A percentile compares a stretch with the other conserved stretches of the same genome.
phyloP scores from a whole-genome alignment of 2,113 vertebrate species.

The Tauraco erythrolophus region DNA sequence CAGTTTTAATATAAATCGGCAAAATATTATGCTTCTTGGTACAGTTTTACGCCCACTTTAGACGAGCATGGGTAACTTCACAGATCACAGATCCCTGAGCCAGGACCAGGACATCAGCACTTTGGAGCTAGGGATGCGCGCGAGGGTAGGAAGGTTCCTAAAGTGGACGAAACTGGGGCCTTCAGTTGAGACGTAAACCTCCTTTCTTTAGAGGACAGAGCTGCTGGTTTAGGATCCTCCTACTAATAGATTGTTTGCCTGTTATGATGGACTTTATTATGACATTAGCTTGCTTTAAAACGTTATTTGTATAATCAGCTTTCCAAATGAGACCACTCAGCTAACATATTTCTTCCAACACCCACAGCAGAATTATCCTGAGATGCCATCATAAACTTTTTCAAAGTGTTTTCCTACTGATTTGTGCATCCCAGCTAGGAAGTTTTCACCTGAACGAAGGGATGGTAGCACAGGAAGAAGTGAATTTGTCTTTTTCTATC shows the following conservation, averaged over 20 bases:
- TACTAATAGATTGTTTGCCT: constrained; percentile 51
- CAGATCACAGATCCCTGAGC: not conserved
- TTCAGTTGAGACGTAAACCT: not conserved
- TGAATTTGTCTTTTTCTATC: not conserved
- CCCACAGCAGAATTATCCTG: constrained; percentile 59
- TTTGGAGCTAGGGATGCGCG: not conserved
- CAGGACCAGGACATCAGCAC: not conserved
- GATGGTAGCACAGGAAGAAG: not conserved
- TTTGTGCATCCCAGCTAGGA: constrained; percentile 1
- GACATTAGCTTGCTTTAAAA: constrained; percentile 60
- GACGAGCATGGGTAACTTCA: not conserved
- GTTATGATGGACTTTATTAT: constrained; percentile 41
- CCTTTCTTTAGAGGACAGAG: not conserved
- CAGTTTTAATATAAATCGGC: not conserved
- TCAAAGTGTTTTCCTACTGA: not conserved
- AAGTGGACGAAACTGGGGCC: not conserved
- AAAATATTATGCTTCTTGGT: not conserved
- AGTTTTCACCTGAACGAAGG: not conserved
- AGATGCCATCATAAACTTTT: constrained; percentile 49
- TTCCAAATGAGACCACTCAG: constrained; percentile 52
- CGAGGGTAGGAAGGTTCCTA: not conserved
- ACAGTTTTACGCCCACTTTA: not conserved
- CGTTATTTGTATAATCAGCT: constrained; percentile 49
- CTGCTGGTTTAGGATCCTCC: not conserved
- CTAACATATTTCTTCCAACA: constrained; percentile 27